A percentile compares a stretch with the other conserved stretches of the same genome.
These are phyloP conservation scores for Sorex maritimensis DNA, from an alignment of 2,797 vertebrate genomes.

Conservation along the genomic window DNA sequence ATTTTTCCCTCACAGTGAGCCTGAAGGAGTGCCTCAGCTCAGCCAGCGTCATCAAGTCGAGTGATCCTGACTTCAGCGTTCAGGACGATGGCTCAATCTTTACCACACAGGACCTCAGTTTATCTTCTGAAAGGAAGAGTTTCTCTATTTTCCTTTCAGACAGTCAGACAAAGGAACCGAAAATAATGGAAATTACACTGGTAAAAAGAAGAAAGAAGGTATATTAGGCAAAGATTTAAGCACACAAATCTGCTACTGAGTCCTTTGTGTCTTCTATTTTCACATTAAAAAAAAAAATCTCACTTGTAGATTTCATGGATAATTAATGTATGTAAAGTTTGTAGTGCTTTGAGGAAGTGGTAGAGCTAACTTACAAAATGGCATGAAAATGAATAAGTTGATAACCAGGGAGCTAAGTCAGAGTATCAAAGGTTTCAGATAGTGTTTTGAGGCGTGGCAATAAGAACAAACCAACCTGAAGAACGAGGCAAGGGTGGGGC, in stretches of 20 bases:
- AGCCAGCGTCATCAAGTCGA: slow-evolving; percentile 79
- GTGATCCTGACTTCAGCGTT: slow-evolving; percentile 90
- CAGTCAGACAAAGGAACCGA: slow-evolving; percentile 77
- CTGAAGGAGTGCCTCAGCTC: slow-evolving; percentile 89
- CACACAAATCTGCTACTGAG: background rate
- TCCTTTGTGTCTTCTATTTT: background rate
- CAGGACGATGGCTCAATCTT: slow-evolving; percentile 90
- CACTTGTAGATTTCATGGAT: slow-evolving; percentile 31
- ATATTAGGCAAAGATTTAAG: slow-evolving; percentile 40
- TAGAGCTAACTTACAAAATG: slow-evolving; percentile 4
- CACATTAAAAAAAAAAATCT: background rate
- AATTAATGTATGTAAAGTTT: background rate
- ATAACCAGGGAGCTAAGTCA: background rate
- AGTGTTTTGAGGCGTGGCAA: slow-evolving; percentile 53
- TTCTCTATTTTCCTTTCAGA: slow-evolving; percentile 91
- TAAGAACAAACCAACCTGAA: background rate
- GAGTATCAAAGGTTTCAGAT: slow-evolving; percentile 22
- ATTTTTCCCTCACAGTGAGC: slow-evolving; percentile 89
- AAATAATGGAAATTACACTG: slow-evolving; percentile 90
- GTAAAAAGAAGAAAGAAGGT: slow-evolving; percentile 77
- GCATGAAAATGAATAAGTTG: background rate
- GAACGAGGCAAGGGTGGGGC: background rate
- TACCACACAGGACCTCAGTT: slow-evolving; percentile 84
- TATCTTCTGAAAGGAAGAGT: slow-evolving; percentile 87
- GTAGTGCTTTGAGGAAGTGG: background rate